Evolutionary conservation across 2,888 invertebrate genomes (phyloP).

Genomic region (Dexiosoma caninum): DNA sequence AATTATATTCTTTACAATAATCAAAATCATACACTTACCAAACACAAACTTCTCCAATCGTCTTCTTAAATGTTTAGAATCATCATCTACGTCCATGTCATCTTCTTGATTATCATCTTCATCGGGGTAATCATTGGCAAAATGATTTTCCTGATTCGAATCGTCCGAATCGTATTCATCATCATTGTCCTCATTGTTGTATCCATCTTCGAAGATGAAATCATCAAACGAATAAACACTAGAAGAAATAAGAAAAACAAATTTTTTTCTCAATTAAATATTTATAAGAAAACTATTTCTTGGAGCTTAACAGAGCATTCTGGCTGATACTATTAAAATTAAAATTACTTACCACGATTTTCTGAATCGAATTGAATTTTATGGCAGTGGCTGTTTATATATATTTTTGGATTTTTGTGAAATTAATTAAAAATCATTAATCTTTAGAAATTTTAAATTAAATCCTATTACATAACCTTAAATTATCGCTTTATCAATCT

Average conservation of each 20-base stretch:
- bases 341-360: neutral
- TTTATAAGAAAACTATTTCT: neutral
- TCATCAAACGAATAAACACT: constrained; percentile 74
- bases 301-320: neutral
- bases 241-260: neutral
- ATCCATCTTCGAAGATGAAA: constrained; percentile 73
- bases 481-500: too few relatives aligned
- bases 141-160: constrained; percentile 88
- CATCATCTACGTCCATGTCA: constrained; percentile 80
- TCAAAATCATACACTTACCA: constrained; percentile 66
- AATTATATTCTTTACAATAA: neutral
- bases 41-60: constrained; percentile 79
- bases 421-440: too few relatives aligned
- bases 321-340: too few relatives aligned
- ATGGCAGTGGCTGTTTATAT: too few relatives aligned
- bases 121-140: constrained; percentile 88
- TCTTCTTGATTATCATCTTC: constrained; percentile 82
- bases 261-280: neutral
- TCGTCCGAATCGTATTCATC: constrained; percentile 82
- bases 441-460: too few relatives aligned
- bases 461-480: too few relatives aligned
- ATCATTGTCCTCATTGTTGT: constrained; percentile 70
- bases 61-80: constrained; percentile 82
- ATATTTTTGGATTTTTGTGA: too few relatives aligned
- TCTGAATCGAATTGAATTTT: too few relatives aligned